Conservation (phyloP, 2,797 vertebrate genomes). For the Coilia nasus region DNA sequence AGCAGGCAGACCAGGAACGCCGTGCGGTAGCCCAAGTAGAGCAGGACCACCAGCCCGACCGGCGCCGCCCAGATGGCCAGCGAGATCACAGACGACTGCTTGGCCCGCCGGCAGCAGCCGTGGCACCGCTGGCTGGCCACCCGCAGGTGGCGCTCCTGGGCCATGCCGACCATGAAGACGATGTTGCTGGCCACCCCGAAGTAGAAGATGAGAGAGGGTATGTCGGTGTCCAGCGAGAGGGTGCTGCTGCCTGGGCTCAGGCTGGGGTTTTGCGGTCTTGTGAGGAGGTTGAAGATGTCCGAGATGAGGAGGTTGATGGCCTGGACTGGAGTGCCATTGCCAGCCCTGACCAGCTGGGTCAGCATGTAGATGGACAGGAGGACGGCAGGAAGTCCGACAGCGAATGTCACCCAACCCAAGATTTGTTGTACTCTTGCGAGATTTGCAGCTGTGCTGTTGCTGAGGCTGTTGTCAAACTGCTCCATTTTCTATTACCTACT, state of each 20-base stretch:
- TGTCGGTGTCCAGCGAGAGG: not conserved
- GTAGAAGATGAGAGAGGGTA: conserved; percentile 62
- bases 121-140: conserved; percentile 61
- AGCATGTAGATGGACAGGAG: conserved; percentile 67
- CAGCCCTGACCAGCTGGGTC: conserved; percentile 63
- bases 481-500: not conserved
- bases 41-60: conserved; percentile 60
- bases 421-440: conserved; percentile 48
- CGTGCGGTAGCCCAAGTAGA: conserved; percentile 50
- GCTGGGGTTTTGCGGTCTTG: conserved; percentile 42
- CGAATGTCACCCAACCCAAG: conserved; percentile 64
- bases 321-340: conserved; percentile 59
- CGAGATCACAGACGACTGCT: conserved; percentile 44
- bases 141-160: conserved; percentile 66
- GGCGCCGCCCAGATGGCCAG: conserved; percentile 56
- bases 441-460: not conserved
- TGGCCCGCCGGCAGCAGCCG: conserved; percentile 49
- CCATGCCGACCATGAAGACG: conserved; percentile 65
- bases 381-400: conserved; percentile 64
- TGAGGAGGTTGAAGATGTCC: conserved; percentile 67
- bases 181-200: conserved; percentile 53
- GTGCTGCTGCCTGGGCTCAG: not conserved
- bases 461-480: not conserved
- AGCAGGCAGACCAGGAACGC: conserved; percentile 64
- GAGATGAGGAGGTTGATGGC: conserved; percentile 66